phyloP scores from a whole-genome alignment of 2,888 invertebrate genomes.

The Dilophus febrilis region DNA sequence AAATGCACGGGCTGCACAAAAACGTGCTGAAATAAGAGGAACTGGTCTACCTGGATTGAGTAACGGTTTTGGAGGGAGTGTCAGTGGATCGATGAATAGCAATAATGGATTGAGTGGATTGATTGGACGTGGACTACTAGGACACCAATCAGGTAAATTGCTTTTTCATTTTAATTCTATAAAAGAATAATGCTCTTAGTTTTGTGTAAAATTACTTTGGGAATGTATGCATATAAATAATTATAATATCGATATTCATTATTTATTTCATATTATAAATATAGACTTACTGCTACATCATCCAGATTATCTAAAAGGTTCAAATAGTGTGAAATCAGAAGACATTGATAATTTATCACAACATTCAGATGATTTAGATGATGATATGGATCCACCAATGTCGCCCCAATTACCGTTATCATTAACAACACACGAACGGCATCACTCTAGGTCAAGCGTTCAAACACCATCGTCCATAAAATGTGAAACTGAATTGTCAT shows the following conservation, averaged over 20 bases:
- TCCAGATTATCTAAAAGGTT: conserved; percentile 48
- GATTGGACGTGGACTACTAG: background rate
- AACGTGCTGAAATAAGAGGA: conserved; percentile 68
- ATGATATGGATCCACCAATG: conserved; percentile 44
- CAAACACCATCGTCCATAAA: conserved; percentile 6
- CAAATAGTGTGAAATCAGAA: conserved; percentile 39
- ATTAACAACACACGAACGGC: conserved; percentile 39
- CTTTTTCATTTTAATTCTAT: background rate
- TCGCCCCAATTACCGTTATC: conserved; percentile 54
- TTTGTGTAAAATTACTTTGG: no score
- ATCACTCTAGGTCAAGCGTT: conserved; percentile 15
- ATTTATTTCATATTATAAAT: no score
- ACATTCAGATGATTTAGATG: conserved; percentile 49
- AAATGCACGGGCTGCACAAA: conserved; percentile 90
- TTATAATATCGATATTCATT: no score
- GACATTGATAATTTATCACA: conserved; percentile 48
- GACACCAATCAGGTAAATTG: conserved; percentile 3
- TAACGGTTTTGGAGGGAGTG: conserved; percentile 20
- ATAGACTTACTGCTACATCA: conserved; percentile 43
- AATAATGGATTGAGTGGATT: conserved; percentile 4
- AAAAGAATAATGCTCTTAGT: background rate
- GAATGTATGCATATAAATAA: no score
- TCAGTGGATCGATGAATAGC: background rate
- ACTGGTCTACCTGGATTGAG: conserved; percentile 17
- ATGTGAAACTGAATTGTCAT: conserved; percentile 6